Conservation (phyloP, 2,888 invertebrate genomes). For the Orchesella flavescens region DNA sequence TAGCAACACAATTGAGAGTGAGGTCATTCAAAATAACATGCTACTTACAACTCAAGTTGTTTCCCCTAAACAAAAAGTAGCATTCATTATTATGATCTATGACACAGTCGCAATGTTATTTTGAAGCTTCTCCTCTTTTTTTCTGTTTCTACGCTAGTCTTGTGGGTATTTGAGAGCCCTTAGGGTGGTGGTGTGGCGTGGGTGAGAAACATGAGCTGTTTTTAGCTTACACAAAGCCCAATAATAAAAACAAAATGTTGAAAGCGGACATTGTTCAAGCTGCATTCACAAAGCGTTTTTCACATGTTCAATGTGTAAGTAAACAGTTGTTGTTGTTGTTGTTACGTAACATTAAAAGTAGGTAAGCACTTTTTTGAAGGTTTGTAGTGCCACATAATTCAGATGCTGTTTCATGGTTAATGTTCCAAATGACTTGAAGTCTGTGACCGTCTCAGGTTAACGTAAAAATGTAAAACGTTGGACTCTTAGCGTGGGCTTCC, state of each 20-base stretch:
- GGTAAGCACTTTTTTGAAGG: too few species aligned
- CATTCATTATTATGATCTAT: conserved; percentile 39
- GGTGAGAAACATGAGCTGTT: conserved; percentile 25
- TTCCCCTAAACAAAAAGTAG: conserved; percentile 26
- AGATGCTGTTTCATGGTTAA: too few species aligned
- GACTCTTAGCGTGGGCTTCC: too few species aligned
- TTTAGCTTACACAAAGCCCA: neutral
- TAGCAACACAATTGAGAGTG: conserved; percentile 17
- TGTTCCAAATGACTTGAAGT: too few species aligned
- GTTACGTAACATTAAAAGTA: too few species aligned
- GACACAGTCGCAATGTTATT: neutral
- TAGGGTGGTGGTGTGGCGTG: conserved; percentile 10
- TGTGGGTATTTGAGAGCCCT: conserved; percentile 7
- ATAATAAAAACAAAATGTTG: neutral
- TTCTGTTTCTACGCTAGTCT: neutral
- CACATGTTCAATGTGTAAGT: too few species aligned
- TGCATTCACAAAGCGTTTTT: too few species aligned
- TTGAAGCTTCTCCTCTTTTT: neutral
- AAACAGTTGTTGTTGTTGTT: too few species aligned
- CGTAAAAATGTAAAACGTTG: too few species aligned
- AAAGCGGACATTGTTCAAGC: too few species aligned
- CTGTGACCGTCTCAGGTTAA: too few species aligned
- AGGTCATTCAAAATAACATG: conserved; percentile 26
- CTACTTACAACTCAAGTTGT: conserved; percentile 22
- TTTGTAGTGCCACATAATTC: too few species aligned